Evolutionary conservation across 2,113 vertebrate species (phyloP).

Genomic region (Okapia johnstoni): DNA sequence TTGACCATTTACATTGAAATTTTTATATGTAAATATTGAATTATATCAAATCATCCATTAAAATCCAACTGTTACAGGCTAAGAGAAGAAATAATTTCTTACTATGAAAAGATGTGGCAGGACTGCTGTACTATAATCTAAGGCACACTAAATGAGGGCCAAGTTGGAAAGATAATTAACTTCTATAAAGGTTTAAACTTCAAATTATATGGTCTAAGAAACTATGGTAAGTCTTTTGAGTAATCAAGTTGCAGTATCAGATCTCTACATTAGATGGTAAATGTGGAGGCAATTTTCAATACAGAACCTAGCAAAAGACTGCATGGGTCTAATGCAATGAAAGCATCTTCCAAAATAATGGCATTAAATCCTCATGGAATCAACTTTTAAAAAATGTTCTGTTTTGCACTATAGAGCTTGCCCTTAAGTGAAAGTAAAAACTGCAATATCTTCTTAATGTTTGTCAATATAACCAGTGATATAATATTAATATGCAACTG

Average conservation of each 20-base stretch:
- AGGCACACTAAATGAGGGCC: background rate
- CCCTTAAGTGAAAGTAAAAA: background rate
- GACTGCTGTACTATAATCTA: background rate
- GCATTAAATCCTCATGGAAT: background rate
- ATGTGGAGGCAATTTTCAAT: background rate
- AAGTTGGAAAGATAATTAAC: background rate
- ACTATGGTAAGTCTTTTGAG: background rate
- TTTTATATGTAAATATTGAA: background rate
- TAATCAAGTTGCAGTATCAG: background rate
- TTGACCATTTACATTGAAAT: background rate
- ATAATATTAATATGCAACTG: background rate
- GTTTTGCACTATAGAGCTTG: background rate
- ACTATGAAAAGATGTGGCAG: background rate
- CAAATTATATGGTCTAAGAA: background rate
- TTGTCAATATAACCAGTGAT: background rate
- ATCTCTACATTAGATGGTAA: background rate
- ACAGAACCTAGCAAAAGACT: background rate
- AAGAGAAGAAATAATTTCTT: background rate
- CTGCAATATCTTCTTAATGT: background rate
- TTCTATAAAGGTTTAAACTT: background rate
- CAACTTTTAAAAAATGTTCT: background rate
- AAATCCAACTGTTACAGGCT: background rate
- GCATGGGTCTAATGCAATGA: background rate
- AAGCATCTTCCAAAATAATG: background rate
- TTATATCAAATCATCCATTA: background rate